Evolutionary conservation across 2,888 invertebrate species (phyloP), one percentile per base, ranked within the genome.

Genomic region (Conomelus anceps): DNA sequence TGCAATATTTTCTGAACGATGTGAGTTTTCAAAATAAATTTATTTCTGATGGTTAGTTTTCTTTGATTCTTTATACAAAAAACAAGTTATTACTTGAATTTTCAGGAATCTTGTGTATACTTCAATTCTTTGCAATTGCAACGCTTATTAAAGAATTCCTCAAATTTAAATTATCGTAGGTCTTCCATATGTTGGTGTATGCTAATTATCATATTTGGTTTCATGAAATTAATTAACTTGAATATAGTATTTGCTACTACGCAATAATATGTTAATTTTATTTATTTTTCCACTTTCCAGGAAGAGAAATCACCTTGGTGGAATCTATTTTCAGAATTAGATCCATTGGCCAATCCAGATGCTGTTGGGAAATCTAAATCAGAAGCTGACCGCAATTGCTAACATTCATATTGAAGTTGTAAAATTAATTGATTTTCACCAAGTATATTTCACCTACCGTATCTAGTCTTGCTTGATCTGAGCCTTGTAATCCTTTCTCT

Each of bases 281-380:
- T 26, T 34, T 24, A 9, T 87, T 20, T 84, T 84, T 89, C 20
- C 85, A 22, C 22, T n/a, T 85, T 89, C 94, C 89, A 89, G 89
- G 90, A 34, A 88, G 89, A 90, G 22, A 91, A 89, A 84, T 91
- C 88, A 41, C 90, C 94, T 0, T 99, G 98, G 98, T 96, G 98
- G 92, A 97, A 97, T 93, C 94, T 98, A 89, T 98, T 99, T 94
- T 97, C 98, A 84, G 98, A 98, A 93, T 93, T 99, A 90, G 98
- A 99, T 94, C 98, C 98, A 0, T 94, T 98, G 41, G 96, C 98
- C 17, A 98, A 98, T 94, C 97, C 98, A 84, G 97, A 98, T 91
- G 93, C 93, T 3, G 92, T 94, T 88, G 93, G 93, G 11, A 93
- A 93, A 90, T 92, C 92, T 88, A 89, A 90, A 23, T 88, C 89